These are phyloP conservation scores for Tipula confusa DNA, from an alignment of 2,888 invertebrate genomes.

Conservation along the genomic window DNA sequence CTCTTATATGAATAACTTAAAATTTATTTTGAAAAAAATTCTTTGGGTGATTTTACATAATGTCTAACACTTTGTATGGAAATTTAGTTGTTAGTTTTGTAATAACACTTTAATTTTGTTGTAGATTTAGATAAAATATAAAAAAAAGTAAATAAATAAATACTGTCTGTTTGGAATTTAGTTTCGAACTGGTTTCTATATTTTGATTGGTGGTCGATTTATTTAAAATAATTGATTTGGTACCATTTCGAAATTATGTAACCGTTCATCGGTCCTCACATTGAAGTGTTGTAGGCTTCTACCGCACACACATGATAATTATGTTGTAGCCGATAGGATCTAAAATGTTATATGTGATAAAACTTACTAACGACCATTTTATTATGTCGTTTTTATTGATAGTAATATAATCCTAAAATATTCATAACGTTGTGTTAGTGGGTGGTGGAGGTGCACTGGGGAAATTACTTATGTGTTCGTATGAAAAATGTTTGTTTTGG, in stretches of 20 bases:
- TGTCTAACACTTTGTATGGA: constrained; percentile 25
- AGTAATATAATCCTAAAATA: neutral
- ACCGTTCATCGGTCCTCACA: neutral
- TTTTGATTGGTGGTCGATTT: neutral
- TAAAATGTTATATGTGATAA: neutral
- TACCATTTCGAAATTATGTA: neutral
- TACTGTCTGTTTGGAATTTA: neutral
- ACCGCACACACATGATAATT: neutral
- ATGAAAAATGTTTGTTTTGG: neutral
- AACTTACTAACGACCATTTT: neutral
- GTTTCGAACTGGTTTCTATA: neutral
- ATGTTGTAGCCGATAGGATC: neutral
- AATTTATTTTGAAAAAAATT: neutral
- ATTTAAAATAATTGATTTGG: neutral
- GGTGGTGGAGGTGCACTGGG: neutral
- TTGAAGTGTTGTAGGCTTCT: neutral
- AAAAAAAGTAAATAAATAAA: neutral
- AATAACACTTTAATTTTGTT: neutral
- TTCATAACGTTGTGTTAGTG: neutral
- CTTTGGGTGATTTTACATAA: constrained; percentile 25
- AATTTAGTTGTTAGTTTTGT: constrained; percentile 5
- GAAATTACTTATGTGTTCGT: neutral
- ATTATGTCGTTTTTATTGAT: neutral
- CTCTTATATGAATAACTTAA: neutral
- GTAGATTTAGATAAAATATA: neutral